These are phyloP conservation scores for Diabrotica undecimpunctata DNA, from an alignment of 1,140 invertebrate genomes.

Conservation along the genomic window DNA sequence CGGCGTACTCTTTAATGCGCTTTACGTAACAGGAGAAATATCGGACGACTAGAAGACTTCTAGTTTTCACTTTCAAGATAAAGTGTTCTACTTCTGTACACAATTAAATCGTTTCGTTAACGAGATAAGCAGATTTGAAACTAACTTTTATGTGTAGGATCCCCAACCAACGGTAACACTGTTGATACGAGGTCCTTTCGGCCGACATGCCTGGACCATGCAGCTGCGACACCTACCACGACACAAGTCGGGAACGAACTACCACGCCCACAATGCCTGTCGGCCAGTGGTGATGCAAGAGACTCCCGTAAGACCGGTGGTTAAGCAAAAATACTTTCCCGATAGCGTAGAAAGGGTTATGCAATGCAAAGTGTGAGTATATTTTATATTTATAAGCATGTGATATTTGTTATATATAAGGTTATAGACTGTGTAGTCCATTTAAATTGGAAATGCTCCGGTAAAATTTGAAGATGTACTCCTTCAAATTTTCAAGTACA, in stretches of 20 bases:
- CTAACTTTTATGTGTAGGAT: conserved; percentile 49
- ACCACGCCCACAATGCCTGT: conserved; percentile 68
- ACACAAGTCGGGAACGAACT: conserved; percentile 70
- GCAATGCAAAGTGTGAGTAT: conserved; percentile 71
- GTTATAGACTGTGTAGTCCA: neutral
- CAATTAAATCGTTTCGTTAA: too few species aligned
- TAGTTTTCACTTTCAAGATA: too few species aligned
- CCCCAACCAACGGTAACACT: conserved; percentile 74
- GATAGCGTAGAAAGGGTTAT: conserved; percentile 77
- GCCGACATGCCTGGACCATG: conserved; percentile 91
- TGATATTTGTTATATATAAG: neutral
- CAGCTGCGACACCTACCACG: conserved; percentile 78
- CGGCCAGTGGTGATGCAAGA: conserved; percentile 75
- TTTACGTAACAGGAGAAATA: too few species aligned
- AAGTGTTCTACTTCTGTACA: too few species aligned
- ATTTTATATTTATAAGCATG: neutral
- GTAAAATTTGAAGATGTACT: neutral
- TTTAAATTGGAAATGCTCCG: too few species aligned
- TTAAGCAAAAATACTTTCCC: conserved; percentile 76
- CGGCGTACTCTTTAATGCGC: too few species aligned
- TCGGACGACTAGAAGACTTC: too few species aligned
- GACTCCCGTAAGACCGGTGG: conserved; percentile 55
- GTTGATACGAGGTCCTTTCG: conserved; percentile 86
- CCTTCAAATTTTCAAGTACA: too few species aligned
- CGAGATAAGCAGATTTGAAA: neutral